These are phyloP conservation scores for Galbula dea DNA, from an alignment of 2,113 vertebrate genomes.

Conservation along the genomic window DNA sequence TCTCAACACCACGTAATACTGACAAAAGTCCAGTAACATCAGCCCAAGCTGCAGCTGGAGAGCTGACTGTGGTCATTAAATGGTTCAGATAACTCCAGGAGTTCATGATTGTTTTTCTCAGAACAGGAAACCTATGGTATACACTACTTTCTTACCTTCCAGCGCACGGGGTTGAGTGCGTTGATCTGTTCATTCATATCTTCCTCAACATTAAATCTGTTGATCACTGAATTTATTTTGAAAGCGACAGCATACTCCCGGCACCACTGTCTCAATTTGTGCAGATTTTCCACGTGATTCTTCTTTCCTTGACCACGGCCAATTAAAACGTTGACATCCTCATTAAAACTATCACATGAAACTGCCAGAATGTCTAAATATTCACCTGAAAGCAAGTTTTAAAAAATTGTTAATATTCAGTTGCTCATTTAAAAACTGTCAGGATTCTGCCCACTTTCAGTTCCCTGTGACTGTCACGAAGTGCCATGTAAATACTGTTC, in stretches of 20 bases:
- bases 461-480: neutral
- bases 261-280: slow-evolving; percentile 84
- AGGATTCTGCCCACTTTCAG: neutral
- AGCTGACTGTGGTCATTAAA: neutral
- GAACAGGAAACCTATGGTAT: neutral
- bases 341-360: slow-evolving; percentile 93
- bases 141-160: slow-evolving; percentile 79
- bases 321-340: slow-evolving; percentile 86
- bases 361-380: slow-evolving; percentile 91
- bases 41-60: neutral
- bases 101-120: neutral
- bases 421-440: neutral
- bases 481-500: neutral
- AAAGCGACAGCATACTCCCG: slow-evolving; percentile 86
- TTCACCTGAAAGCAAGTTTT: slow-evolving; percentile 72
- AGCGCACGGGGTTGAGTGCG: slow-evolving; percentile 85
- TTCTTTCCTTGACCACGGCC: slow-evolving; percentile 87
- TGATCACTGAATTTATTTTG: slow-evolving; percentile 95
- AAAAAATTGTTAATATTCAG: neutral
- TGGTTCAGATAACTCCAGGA: neutral
- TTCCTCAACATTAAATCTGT: slow-evolving; percentile 88
- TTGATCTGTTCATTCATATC: slow-evolving; percentile 84
- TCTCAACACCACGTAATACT: neutral
- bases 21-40: neutral
- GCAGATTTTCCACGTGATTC: slow-evolving; percentile 86